Evolutionary conservation across 2,888 invertebrate species (phyloP), one percentile per base, ranked within the genome.

Genomic region (Papilio elwesi): DNA sequence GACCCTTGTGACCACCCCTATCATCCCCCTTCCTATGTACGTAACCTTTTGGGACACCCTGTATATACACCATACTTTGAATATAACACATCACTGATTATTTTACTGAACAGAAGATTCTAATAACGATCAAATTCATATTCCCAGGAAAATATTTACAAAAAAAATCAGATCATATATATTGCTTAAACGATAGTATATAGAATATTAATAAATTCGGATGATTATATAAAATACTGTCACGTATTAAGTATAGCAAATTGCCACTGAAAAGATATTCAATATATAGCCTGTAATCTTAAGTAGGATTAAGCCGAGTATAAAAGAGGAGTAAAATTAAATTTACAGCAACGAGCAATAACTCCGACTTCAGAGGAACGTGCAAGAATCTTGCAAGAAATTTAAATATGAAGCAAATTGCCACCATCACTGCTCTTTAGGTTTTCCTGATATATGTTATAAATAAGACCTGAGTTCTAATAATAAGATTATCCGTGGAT

Each of bases 251-350:
- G 10, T 36, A 49, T 65, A 51, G 26, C 49, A 65, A 51, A 51
- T 16, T 51, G 16, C 26, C 53, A 11, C 43, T 66, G 53, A 38
- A 52, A 43, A 43, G 51, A 53, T 52, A 66, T 52, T 66, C 66
- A 52, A 51, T 66, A 49, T 51, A 66, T 26, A 36, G 51, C 38
- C 49, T 52, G 51, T 52, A 51, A 51, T 51, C 66, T 66, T 66
- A 52, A 66, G 51, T 66, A 66, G 66, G 52, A 52, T 66, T 52
- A 52, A 49, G 26, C 51, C 51, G 51, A 66, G 43, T 16, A 52
- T 38, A 66, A 38, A 66, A 13, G 51, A 36, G 38, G 51, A 13
- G 51, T 51, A 51, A 66, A 66, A 66, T 38, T 66, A 36, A 66
- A 66, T 62, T 62, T 38, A 62, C 52, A 66, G 43, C 66, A 52